These are phyloP conservation scores for Aphelinus certus DNA, from an alignment of 1,140 invertebrate genomes.

Conservation along the genomic window DNA sequence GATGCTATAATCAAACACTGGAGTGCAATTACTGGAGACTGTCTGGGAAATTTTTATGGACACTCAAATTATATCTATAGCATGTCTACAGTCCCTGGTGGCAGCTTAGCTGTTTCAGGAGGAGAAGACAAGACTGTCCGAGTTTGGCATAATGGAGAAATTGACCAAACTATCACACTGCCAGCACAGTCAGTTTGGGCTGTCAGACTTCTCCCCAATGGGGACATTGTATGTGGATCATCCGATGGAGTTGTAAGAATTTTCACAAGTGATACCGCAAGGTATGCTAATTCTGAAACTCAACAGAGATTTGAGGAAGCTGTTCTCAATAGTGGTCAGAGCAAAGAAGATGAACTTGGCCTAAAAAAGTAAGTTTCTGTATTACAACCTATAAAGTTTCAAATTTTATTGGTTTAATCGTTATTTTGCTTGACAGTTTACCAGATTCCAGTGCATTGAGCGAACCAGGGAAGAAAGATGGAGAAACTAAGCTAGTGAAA, in stretches of 20 bases:
- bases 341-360: slow-evolving; percentile 82
- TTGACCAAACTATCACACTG: slow-evolving; percentile 78
- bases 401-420: slow-evolving; percentile 18
- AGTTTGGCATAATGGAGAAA: slow-evolving; percentile 79
- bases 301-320: slow-evolving; percentile 78
- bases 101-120: slow-evolving; percentile 71
- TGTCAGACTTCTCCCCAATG: slow-evolving; percentile 81
- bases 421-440: slow-evolving; percentile 64
- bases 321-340: slow-evolving; percentile 71
- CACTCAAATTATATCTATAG: slow-evolving; percentile 85
- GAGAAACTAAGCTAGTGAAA: slow-evolving; percentile 86
- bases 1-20: slow-evolving; percentile 87
- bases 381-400: background rate
- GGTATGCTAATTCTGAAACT: slow-evolving; percentile 72
- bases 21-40: slow-evolving; percentile 79
- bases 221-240: slow-evolving; percentile 89
- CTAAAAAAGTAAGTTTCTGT: slow-evolving; percentile 73
- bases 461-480: slow-evolving; percentile 83
- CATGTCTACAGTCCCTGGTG: slow-evolving; percentile 55
- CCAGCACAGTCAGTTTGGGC: slow-evolving; percentile 92
- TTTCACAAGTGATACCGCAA: slow-evolving; percentile 77
- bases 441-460: slow-evolving; percentile 80
- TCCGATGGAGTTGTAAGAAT: slow-evolving; percentile 89
- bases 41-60: slow-evolving; percentile 80
- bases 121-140: slow-evolving; percentile 90